A percentile compares a stretch with the other conserved stretches of the same genome.
Evolutionary conservation across 2,797 vertebrate genomes (phyloP).

Genomic region (Phyllotis vaccarum): DNA sequence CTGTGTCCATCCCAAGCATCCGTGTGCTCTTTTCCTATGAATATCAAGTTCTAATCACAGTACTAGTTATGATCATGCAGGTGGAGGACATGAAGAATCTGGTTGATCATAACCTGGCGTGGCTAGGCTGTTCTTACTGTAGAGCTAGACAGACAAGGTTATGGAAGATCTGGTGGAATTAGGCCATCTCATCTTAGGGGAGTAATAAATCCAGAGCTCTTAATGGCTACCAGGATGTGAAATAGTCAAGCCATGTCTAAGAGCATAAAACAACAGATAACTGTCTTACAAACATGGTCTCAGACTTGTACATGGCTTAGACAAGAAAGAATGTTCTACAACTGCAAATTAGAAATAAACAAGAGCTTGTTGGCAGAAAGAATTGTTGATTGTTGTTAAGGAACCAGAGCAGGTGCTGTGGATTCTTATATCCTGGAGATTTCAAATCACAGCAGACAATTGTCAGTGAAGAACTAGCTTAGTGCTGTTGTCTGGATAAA

Average conservation of each 20-base stretch:
- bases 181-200: not conserved
- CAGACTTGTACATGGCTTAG: slow-evolving; percentile 29
- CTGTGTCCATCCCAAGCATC: not conserved
- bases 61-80: not conserved
- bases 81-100: not conserved
- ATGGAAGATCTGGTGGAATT: not conserved
- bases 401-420: slow-evolving; percentile 42
- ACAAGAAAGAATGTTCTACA: not conserved
- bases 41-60: not conserved
- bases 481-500: slow-evolving; percentile 28
- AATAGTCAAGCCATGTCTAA: slow-evolving; percentile 49
- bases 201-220: not conserved
- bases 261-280: slow-evolving; percentile 24
- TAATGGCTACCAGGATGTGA: slow-evolving; percentile 7
- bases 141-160: not conserved
- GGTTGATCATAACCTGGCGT: not conserved
- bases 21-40: not conserved
- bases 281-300: not conserved
- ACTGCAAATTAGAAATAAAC: slow-evolving; percentile 41
- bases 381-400: slow-evolving; percentile 61
- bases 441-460: slow-evolving; percentile 59
- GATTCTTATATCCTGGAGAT: slow-evolving; percentile 35
- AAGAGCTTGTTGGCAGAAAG: slow-evolving; percentile 48
- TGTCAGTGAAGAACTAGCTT: slow-evolving; percentile 33
- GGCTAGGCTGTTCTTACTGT: not conserved